Conservation (phyloP, 1,140 invertebrate genomes). For the Acromyrmex echinatior region DNA sequence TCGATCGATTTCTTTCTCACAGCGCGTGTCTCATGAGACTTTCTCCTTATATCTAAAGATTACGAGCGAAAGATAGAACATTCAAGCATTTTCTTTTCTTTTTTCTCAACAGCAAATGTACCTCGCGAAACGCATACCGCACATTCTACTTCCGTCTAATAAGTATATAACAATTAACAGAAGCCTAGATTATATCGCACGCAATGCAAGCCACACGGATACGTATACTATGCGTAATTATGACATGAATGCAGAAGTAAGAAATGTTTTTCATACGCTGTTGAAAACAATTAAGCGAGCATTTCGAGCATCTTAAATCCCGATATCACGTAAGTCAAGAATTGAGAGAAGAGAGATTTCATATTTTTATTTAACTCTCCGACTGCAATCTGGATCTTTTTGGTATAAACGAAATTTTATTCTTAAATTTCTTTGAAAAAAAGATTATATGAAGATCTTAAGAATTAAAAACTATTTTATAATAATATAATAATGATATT, state of each 20-base stretch:
- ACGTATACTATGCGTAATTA: conserved; percentile 20
- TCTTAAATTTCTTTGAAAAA: no score
- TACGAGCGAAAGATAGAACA: conserved; percentile 30
- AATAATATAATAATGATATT: no score
- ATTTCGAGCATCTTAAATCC: not conserved
- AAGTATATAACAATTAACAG: conserved; percentile 31
- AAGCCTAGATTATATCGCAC: conserved; percentile 45
- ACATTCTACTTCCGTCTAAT: conserved; percentile 14
- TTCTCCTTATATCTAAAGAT: conserved; percentile 58
- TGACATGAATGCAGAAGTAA: conserved; percentile 6
- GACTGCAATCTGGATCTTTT: no score
- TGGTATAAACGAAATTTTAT: no score
- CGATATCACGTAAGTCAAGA: not conserved
- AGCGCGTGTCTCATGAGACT: conserved; percentile 49
- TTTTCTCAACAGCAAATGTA: not conserved
- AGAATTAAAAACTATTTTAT: no score
- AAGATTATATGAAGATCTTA: no score
- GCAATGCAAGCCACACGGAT: conserved; percentile 29
- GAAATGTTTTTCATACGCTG: conserved; percentile 1
- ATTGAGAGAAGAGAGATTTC: not conserved
- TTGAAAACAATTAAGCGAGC: not conserved
- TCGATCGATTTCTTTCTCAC: conserved; percentile 66
- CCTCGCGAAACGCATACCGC: conserved; percentile 32
- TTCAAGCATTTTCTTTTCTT: conserved; percentile 12
- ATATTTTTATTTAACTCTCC: no score